These are phyloP conservation scores for Harpalus rubripes DNA, from an alignment of 2,888 invertebrate species.

Conservation along the genomic window DNA sequence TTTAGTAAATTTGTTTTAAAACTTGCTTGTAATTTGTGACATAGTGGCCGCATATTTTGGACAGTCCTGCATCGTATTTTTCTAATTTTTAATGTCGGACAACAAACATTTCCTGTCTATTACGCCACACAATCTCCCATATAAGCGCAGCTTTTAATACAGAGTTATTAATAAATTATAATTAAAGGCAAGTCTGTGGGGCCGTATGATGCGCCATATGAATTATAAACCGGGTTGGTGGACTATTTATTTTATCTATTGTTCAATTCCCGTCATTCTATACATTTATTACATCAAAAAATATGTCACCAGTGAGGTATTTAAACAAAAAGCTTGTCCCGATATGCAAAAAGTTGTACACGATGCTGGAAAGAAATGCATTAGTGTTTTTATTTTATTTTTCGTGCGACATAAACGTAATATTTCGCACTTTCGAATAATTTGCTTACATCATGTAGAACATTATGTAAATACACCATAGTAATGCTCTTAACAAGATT, in stretches of 20 bases:
- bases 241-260: slow-evolving; percentile 89
- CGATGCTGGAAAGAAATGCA: too few species aligned
- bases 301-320: slow-evolving; percentile 53
- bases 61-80: too few species aligned
- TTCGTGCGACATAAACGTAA: too few species aligned
- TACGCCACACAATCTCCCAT: background rate
- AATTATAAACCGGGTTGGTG: slow-evolving; percentile 90
- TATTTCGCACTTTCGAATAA: too few species aligned
- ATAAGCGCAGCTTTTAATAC: background rate
- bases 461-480: too few species aligned
- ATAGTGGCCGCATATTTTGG: too few species aligned
- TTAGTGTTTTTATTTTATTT: too few species aligned
- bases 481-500: too few species aligned
- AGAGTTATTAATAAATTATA: slow-evolving; percentile 69
- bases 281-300: slow-evolving; percentile 84
- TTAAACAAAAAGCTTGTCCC: background rate
- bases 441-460: too few species aligned
- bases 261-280: slow-evolving; percentile 84
- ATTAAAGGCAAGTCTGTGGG: slow-evolving; percentile 84
- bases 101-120: background rate
- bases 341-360: background rate
- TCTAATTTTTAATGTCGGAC: too few species aligned
- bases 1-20: too few species aligned
- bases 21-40: too few species aligned
- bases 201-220: slow-evolving; percentile 85